Evolutionary conservation across 2,888 invertebrate genomes (phyloP), one percentile per base, ranked within the genome.

Genomic region (Mythimna loreyi): DNA sequence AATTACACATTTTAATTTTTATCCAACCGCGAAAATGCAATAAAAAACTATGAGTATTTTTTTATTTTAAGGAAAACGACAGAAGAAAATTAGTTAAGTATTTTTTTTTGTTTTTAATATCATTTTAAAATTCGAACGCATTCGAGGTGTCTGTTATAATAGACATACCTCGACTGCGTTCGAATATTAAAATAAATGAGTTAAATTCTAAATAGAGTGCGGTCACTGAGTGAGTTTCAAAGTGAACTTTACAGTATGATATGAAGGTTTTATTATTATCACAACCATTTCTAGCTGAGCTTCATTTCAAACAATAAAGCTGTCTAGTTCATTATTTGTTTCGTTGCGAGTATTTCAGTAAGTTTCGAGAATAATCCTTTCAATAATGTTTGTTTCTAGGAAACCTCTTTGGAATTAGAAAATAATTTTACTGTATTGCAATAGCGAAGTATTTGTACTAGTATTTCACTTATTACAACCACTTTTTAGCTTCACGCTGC

Each of bases 301-400:
- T 50, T n/a, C 6, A 25, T 19, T 43, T 28, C 11, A 21, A n/a
- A 49, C 23, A 13, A 56, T 7, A 23, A 30, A 7, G 47, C 28
- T 49, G 23, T 13, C 5, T 30, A 36, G 13, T 63, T 40, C 8
- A 4, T 30, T 23, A 30, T 68, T 59, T 53, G n/a, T 47, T 58
- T 47, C 23, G 5, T 13, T 40, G 19, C 1, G 16, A n/a, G 40
- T 30, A 52, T 69, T 68, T 19, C 52, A 49, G 5, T 23, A 13
- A 49, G 43, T 50, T 61, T 28, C 28, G 4, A 45, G 43, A 71
- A 61, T 56, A 49, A 40, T 55, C 25, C 13, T 1, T 2, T 43
- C 11, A 19, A 33, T 23, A 23, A 45, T 52, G n/a, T 21, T 57
- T 23, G 11, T 57, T 57, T 11, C 36, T 45, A 13, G 23, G 1